phyloP scores from a whole-genome alignment of 2,888 invertebrate species.

The Chrysina gloriosa region DNA sequence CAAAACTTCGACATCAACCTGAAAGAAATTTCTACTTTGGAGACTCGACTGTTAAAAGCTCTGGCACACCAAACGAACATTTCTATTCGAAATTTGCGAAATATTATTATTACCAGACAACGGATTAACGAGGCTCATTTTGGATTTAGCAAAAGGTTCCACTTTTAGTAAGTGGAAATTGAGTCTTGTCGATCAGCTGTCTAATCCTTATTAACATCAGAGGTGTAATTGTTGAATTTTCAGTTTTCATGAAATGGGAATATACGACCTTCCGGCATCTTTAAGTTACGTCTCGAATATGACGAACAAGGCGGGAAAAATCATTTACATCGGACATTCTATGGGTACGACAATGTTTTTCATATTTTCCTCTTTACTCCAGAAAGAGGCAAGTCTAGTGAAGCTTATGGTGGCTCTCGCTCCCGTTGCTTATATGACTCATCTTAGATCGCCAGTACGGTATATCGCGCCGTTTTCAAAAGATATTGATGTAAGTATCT shows the following conservation, averaged over 20 bases:
- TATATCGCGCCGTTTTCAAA: constrained; percentile 75
- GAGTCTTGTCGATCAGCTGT: too few relatives aligned
- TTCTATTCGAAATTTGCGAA: too few relatives aligned
- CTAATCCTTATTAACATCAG: too few relatives aligned
- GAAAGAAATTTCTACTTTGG: too few relatives aligned
- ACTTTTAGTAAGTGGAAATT: too few relatives aligned
- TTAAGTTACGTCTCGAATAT: constrained; percentile 75
- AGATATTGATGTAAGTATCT: constrained; percentile 69
- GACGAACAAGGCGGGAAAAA: constrained; percentile 66
- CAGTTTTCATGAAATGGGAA: constrained; percentile 89
- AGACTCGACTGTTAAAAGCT: too few relatives aligned
- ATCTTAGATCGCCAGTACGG: constrained; percentile 75
- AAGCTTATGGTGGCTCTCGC: constrained; percentile 77
- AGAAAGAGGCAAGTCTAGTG: constrained; percentile 75
- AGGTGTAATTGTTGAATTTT: too few relatives aligned
- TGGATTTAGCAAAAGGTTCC: too few relatives aligned
- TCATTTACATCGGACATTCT: constrained; percentile 89
- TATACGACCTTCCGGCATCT: constrained; percentile 87
- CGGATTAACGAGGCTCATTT: too few relatives aligned
- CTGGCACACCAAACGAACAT: too few relatives aligned
- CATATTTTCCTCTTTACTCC: constrained; percentile 75
- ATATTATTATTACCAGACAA: too few relatives aligned
- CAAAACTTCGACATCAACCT: too few relatives aligned
- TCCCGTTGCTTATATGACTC: constrained; percentile 76
- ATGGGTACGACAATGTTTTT: constrained; percentile 88